Conservation (phyloP, 2,797 vertebrate genomes). For the Gallinago nigripennis region DNA sequence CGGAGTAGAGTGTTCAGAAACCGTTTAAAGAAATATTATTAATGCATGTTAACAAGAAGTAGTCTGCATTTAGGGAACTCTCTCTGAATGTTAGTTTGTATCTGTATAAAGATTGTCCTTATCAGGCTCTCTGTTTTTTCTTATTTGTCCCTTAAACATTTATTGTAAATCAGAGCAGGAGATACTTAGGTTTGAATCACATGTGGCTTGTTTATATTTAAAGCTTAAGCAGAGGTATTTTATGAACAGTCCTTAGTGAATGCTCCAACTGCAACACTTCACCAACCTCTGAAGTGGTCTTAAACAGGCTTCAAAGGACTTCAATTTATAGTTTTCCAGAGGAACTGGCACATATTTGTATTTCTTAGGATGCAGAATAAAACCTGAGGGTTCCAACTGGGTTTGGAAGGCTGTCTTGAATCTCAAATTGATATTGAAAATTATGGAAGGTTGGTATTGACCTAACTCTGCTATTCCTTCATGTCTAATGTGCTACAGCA, state of each 20-base stretch:
- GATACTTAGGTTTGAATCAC: conserved; percentile 29
- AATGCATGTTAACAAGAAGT: background rate
- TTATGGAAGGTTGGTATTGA: background rate
- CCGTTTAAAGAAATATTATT: background rate
- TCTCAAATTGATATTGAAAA: background rate
- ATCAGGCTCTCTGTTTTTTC: background rate
- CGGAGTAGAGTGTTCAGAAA: background rate
- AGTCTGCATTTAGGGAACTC: background rate
- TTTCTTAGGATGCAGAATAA: conserved; percentile 6
- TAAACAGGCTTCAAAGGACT: conserved; percentile 18
- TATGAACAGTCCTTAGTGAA: conserved; percentile 33
- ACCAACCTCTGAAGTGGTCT: conserved; percentile 17
- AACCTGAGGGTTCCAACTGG: background rate
- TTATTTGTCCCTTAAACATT: background rate
- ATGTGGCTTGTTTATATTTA: conserved; percentile 23
- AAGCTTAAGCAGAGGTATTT: conserved; percentile 33
- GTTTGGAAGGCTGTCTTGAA: background rate
- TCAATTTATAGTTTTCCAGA: conserved; percentile 18
- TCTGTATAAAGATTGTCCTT: background rate
- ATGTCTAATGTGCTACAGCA: background rate
- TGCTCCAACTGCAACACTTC: conserved; percentile 32
- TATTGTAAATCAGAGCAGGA: background rate
- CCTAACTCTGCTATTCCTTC: background rate
- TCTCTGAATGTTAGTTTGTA: background rate
- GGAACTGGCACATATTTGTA: background rate